Evolutionary conservation across 2,113 vertebrate species (phyloP), one percentile per base, ranked within the genome.

Genomic region (Hystrix brachyura): DNA sequence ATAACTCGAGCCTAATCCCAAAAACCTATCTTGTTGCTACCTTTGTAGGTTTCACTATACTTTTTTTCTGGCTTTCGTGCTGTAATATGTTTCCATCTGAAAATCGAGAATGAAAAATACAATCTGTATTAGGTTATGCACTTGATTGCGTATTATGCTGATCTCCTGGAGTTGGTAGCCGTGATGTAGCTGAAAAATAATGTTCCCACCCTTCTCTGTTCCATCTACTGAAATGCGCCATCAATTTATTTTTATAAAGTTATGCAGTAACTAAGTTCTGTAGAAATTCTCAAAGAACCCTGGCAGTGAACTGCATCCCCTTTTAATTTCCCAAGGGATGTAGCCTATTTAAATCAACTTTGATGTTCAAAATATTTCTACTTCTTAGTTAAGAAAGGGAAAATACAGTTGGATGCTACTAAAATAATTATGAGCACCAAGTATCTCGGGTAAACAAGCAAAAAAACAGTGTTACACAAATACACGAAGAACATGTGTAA

Each of bases 311-410:
- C 34, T 64, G 94, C 71, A 84, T 72, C 43, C 87, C 14, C 11
- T 89, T 21, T 51, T 94, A 94, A 93, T 86, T 97, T 71, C 93
- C 95, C 82, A 93, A 85, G 87, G 90, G 74, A 86, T 23, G 15
- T 88, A 90, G 69, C 76, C 87, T 64, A 97, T 94, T 94, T 95
- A 87, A 87, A 97, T 92, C 92, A 95, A 95, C 94, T 95, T 55
- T 89, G 95, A 95, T 98, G 85, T 97, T 88, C 97, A 82, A 96
- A 97, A 81, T 91, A 82, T 92, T 96, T 97, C 95, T 96, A 62
- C 80, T 88, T 94, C 95, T 94, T 97, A 97, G 81, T 96, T 64
- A 93, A 86, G 76, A 95, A 95, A 96, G 85, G 59, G n/a, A 90
- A 98, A 96, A 86, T 48, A 74, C 0, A 92, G 51, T 85, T 67